Evolutionary conservation across 1,140 invertebrate genomes (phyloP), one percentile per base, ranked within the genome.

Genomic region (Odontomachus brunneus): DNA sequence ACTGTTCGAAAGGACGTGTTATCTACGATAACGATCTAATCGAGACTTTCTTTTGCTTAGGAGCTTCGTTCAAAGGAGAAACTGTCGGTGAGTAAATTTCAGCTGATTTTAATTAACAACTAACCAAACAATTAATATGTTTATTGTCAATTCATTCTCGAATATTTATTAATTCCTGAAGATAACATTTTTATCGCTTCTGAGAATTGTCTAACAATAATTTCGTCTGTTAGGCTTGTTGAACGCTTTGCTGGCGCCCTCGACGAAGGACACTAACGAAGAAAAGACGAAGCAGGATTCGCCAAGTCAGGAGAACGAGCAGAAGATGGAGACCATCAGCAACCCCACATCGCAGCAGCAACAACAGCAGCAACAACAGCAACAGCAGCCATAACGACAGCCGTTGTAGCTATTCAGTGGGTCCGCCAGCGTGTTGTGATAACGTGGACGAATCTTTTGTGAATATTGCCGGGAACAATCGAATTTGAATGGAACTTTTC

Each of bases 11-110:
- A 44, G 38, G 9, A 44, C 38, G 38, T 5, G 38, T 11, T 44
- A 7, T 44, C 38, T 44, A 7, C 0, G 24, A 65, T 7, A 15
- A 17, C 33, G 11, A 48, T 49, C 4, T 76, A 76, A 63, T 63
- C 5, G 14, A 26, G 1, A 38, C 38, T n/a, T 66, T 59, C 44
- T 80, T 71, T 71, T 78, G 15, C 12, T 0, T 60, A 89, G 89
- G 82, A 72, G 48, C 83, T 0, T 73, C 85, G 11, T 62, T 88
- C 14, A 90, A 89, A 62, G 87, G 86, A 33, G 86, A 89, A 19
- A 89, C 82, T 0, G 80, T 91, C 24, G 91, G 91, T 91, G 38
- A 91, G 87, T 87, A 51, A 63, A 75, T 7, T 11, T 5, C 38
- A 44, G 9, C 4, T 63, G 33, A 53, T 57, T 83, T 48, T 14